A percentile compares a stretch with the other conserved stretches of the same genome.
Evolutionary conservation across 2,888 invertebrate genomes (phyloP).

Genomic region (Polydrusus tereticollis): DNA sequence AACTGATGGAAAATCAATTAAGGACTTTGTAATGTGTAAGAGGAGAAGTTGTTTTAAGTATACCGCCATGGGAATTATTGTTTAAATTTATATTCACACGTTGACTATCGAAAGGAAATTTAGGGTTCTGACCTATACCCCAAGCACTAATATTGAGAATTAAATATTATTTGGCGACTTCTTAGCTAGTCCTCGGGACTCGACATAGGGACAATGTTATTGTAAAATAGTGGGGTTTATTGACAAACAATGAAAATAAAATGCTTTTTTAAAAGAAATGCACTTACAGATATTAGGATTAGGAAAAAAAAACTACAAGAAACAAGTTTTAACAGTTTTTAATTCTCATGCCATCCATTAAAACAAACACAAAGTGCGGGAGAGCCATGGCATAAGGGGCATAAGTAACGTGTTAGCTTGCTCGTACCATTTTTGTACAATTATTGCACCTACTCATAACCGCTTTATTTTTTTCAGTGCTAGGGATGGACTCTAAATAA

Average conservation of each 20-base stretch:
- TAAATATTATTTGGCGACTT: no score
- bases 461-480: background rate
- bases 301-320: background rate
- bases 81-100: background rate
- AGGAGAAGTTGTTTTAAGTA: conserved; percentile 10
- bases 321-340: background rate
- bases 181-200: background rate
- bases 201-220: background rate
- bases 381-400: background rate
- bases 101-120: no score
- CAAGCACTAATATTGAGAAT: no score
- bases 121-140: no score
- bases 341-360: background rate
- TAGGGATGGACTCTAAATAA: background rate
- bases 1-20: conserved; percentile 33
- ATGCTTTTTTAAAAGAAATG: background rate
- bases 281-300: background rate
- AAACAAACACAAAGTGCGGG: background rate
- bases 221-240: background rate
- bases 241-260: background rate
- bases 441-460: background rate
- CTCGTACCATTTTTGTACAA: background rate
- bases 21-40: conserved; percentile 3
- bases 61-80: background rate
- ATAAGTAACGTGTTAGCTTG: background rate